Evolutionary conservation across 2,113 vertebrate species (phyloP).

Genomic region (Sapajus apella): DNA sequence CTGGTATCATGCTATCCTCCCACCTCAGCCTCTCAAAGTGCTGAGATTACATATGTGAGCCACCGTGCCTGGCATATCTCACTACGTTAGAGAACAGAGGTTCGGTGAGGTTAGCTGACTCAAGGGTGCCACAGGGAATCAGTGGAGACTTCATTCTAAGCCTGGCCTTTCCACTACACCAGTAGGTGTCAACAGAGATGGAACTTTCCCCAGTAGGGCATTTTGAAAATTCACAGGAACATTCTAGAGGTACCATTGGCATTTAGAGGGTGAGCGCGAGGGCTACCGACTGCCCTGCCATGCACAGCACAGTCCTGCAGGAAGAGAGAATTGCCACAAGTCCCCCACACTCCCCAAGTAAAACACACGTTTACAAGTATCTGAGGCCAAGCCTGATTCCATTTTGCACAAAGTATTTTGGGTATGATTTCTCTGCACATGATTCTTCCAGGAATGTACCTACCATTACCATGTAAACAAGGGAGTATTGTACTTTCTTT

Average conservation of each 20-base stretch:
- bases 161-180: neutral
- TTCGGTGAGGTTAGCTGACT: rapidly evolving
- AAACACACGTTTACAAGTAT: neutral
- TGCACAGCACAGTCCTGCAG: neutral
- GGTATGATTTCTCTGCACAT: neutral
- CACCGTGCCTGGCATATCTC: neutral
- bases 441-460: neutral
- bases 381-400: neutral
- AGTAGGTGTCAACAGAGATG: neutral
- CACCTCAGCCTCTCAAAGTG: too few relatives aligned
- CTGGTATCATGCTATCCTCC: too few relatives aligned
- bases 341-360: rapidly evolving
- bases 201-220: neutral
- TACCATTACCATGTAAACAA: too few relatives aligned
- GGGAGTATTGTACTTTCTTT: neutral
- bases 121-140: neutral
- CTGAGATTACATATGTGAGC: too few relatives aligned
- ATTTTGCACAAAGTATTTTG: neutral
- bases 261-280: neutral
- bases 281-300: neutral
- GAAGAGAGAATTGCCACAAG: rapidly evolving
- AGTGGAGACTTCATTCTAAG: neutral
- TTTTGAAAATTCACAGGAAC: neutral
- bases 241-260: neutral
- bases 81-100: neutral